Percentiles rank a stretch among this genome's conserved stretches.
Evolutionary conservation across 1,140 invertebrate genomes (phyloP).

Genomic region (Leptinotarsa texana): DNA sequence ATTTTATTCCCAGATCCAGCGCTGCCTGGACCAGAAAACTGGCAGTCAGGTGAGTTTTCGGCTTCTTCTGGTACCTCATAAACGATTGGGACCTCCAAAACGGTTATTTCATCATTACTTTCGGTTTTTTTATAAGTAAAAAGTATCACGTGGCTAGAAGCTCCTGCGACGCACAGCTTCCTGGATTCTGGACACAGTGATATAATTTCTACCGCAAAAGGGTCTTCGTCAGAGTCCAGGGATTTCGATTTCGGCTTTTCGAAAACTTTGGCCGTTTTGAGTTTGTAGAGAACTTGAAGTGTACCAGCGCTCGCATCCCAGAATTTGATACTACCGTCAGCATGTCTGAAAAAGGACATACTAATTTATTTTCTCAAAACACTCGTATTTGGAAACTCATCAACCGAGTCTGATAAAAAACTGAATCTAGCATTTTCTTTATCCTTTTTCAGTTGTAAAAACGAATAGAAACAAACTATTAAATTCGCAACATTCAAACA

Average conservation of each 20-base stretch:
- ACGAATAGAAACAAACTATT: too few relatives aligned
- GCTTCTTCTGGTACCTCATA: constrained; percentile 79
- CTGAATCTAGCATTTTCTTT: too few relatives aligned
- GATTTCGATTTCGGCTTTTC: constrained; percentile 67
- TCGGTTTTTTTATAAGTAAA: constrained; percentile 96
- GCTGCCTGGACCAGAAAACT: constrained; percentile 68
- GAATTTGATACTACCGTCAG: constrained; percentile 95
- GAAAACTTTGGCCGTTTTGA: constrained; percentile 96
- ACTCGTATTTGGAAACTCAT: too few relatives aligned
- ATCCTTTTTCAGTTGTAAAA: too few relatives aligned
- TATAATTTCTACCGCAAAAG: constrained; percentile 91
- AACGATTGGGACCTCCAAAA: constrained; percentile 85
- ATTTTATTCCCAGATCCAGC: constrained; percentile 52
- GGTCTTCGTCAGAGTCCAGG: constrained; percentile 72
- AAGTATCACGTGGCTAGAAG: constrained; percentile 88
- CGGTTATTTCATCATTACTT: constrained; percentile 77
- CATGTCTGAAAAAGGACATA: constrained; percentile 69
- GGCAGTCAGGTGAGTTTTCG: constrained; percentile 78
- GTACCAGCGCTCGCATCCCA: constrained; percentile 95
- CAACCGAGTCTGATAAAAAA: too few relatives aligned
- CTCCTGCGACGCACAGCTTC: constrained; percentile 85
- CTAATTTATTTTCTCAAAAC: too few relatives aligned
- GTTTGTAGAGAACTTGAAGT: constrained; percentile 94
- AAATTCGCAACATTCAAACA: too few relatives aligned
- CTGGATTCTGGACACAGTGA: constrained; percentile 92